A percentile compares a stretch with the other conserved stretches of the same genome.
Evolutionary conservation across 1,140 invertebrate species (phyloP).

Genomic region (Sitodiplosis mosellana): DNA sequence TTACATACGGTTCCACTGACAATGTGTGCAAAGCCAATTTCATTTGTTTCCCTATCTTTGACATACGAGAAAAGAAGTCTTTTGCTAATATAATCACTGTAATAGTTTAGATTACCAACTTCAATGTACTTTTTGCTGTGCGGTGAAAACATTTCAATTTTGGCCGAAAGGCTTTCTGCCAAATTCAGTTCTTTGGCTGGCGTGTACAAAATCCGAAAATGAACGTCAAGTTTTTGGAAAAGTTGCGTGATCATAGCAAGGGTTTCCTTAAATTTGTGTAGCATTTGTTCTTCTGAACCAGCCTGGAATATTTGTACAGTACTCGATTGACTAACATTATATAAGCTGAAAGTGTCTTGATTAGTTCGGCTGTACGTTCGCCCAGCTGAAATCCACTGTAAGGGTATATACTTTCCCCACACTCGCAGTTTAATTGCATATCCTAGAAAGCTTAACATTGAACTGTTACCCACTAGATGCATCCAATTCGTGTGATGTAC

Average conservation of each 20-base stretch:
- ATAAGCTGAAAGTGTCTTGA: slow-evolving; percentile 25
- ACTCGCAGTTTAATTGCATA: slow-evolving; percentile 36
- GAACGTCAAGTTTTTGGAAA: slow-evolving; percentile 32
- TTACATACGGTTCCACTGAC: slow-evolving; percentile 39
- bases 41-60: slow-evolving; percentile 15
- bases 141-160: slow-evolving; percentile 40
- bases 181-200: slow-evolving; percentile 27
- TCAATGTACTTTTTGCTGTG: slow-evolving; percentile 31
- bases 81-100: slow-evolving; percentile 40
- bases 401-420: slow-evolving; percentile 30
- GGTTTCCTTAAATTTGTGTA: slow-evolving; percentile 25
- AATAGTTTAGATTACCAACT: slow-evolving; percentile 37
- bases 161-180: slow-evolving; percentile 33
- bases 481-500: slow-evolving; percentile 25
- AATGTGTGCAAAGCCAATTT: slow-evolving; percentile 30
- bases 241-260: slow-evolving; percentile 26
- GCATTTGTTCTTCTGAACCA: slow-evolving; percentile 16
- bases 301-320: slow-evolving; percentile 30
- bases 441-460: slow-evolving; percentile 34
- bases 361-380: slow-evolving; percentile 30
- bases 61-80: slow-evolving; percentile 35
- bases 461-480: slow-evolving; percentile 38
- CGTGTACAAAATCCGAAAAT: slow-evolving; percentile 34
- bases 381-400: slow-evolving; percentile 35
- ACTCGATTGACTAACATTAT: slow-evolving; percentile 35